Evolutionary conservation across 2,113 vertebrate genomes (phyloP).

Genomic region (Centrocercus urophasianus): DNA sequence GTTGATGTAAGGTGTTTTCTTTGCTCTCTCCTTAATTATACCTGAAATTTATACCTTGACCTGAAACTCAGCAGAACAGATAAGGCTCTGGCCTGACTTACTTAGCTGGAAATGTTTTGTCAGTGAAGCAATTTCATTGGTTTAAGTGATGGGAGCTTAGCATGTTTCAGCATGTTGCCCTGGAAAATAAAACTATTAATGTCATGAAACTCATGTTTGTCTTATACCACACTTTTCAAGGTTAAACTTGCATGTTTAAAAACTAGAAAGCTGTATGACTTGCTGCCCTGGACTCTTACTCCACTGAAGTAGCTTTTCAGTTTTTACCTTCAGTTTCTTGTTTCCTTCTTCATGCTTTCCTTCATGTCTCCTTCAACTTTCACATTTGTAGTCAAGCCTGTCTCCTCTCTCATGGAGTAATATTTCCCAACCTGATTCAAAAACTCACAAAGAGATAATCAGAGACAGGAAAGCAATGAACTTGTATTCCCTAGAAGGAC

Average conservation of each 20-base stretch:
- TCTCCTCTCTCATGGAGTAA: not conserved
- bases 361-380: not conserved
- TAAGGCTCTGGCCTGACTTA: slow-evolving; percentile 1
- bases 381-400: not conserved
- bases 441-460: not conserved
- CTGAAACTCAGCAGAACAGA: slow-evolving; percentile 32
- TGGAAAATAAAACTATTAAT: not conserved
- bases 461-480: slow-evolving; percentile 4
- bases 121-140: not conserved
- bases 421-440: not conserved
- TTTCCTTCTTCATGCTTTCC: not conserved
- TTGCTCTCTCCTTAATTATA: not conserved
- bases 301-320: not conserved
- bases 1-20: not conserved
- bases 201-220: not conserved
- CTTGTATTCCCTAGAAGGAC: slow-evolving; percentile 7
- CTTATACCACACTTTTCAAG: not conserved
- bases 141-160: not conserved
- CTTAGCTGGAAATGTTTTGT: not conserved
- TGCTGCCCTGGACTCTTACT: not conserved
- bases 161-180: not conserved
- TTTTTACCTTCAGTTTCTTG: not conserved
- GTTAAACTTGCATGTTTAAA: slow-evolving; percentile 1
- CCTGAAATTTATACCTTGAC: not conserved
- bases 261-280: not conserved